Base-by-base conservation (phyloP, 2,888 invertebrate species). In the Lepeophtheirus nordmannii region DNA sequence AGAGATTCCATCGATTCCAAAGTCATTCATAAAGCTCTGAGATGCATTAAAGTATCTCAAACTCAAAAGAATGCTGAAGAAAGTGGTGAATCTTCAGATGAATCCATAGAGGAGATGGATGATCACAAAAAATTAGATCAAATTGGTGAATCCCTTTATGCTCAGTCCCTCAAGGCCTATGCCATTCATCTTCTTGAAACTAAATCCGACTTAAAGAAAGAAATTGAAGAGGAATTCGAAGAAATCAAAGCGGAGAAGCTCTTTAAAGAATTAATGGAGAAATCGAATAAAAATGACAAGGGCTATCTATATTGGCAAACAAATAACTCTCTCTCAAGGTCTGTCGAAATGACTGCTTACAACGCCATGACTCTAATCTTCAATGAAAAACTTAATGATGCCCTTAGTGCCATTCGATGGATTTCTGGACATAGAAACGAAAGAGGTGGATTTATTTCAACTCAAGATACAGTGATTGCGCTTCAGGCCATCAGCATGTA, bases 331-430 rank as follows among this genome's bases (percentile, higher is more conserved):
- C 56, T 23, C 14, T n/a, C 53, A 46, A 46, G 14, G 8, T 46
- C 14, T 30, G 79, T 85, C 65, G 85, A 86, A 72, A 83, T 83
- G 70, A 84, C 85, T 0, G 80, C 82, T 0, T 86, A 86, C 72
- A 83, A 80, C 0, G 75, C 85, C 11, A 75, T 85, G 1, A 79
- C 84, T 0, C 74, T 84, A 69, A 71, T 80, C 0, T 74, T 78
- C 0, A 74, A 77, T 20, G 74, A 75, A 20, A 80, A 81, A 72
- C 76, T 81, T 68, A 75, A 79, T 0, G 77, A 79, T 61, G 81
- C 81, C 1, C 74, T 82, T 58, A 80, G 82, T 11, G 82, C 85
- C 1, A 78, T 85, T 0, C 80, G 83, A 67, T 89, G 88, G 87
- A 77, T 89, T 61, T 80, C 83, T 9, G 78, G 82, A 1, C 84